These are phyloP conservation scores for Hydroisotoma schaefferi DNA, from an alignment of 2,888 invertebrate genomes.

Conservation along the genomic window DNA sequence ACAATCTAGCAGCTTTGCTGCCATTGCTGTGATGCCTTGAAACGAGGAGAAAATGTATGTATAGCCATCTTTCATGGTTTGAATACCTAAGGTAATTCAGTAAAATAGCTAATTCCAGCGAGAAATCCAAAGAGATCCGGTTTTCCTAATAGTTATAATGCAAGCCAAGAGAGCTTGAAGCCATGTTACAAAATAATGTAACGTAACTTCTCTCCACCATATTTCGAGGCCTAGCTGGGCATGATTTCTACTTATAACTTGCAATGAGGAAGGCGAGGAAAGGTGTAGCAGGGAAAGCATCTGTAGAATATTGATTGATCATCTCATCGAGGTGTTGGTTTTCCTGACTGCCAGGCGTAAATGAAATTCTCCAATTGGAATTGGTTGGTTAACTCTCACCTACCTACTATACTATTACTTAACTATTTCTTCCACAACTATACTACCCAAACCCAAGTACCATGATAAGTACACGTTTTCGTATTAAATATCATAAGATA, in stretches of 20 bases:
- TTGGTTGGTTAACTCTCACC: constrained; percentile 33
- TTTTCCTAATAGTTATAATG: not conserved
- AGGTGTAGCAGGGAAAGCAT: constrained; percentile 7
- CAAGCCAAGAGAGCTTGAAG: too few relatives aligned
- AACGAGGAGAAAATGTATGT: constrained; percentile 15
- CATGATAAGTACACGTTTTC: too few relatives aligned
- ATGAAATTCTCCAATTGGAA: constrained; percentile 40
- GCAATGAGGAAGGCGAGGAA: constrained; percentile 1
- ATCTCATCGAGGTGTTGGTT: constrained; percentile 38
- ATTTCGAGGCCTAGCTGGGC: too few relatives aligned
- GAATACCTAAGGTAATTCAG: not conserved
- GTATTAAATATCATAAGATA: too few relatives aligned
- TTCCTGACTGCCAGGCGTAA: constrained; percentile 22
- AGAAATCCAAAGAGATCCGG: not conserved
- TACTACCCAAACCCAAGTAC: not conserved
- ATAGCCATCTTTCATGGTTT: not conserved
- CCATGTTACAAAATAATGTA: too few relatives aligned
- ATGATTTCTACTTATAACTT: too few relatives aligned
- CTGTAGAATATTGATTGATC: constrained; percentile 37
- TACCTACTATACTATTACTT: constrained; percentile 2
- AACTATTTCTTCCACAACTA: not conserved
- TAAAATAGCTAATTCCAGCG: too few relatives aligned
- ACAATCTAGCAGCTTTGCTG: not conserved
- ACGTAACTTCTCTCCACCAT: too few relatives aligned
- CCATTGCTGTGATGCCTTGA: constrained; percentile 18